These are phyloP conservation scores for Leucania comma DNA, from an alignment of 2,888 invertebrate species.

Conservation along the genomic window DNA sequence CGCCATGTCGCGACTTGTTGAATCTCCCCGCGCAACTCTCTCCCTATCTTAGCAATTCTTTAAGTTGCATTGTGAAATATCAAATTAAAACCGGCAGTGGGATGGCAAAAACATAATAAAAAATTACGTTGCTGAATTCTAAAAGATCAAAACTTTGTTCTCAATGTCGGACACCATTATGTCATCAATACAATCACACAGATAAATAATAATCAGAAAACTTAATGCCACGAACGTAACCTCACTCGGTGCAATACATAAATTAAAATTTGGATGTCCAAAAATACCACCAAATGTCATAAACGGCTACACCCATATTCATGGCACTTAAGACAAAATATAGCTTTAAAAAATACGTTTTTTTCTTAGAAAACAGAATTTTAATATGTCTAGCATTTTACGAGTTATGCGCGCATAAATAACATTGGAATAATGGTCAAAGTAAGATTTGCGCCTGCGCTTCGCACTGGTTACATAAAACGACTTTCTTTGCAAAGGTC, in stretches of 20 bases:
- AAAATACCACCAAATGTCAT: constrained; percentile 12
- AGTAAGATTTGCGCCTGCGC: constrained; percentile 35
- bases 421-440: constrained; percentile 16
- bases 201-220: constrained; percentile 26
- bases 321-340: background rate
- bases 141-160: constrained; percentile 7
- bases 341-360: background rate
- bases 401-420: constrained; percentile 17
- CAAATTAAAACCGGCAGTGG: too few relatives aligned
- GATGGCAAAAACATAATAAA: background rate
- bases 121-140: constrained; percentile 15
- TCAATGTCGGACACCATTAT: constrained; percentile 32
- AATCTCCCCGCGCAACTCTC: too few relatives aligned
- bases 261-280: constrained; percentile 20
- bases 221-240: constrained; percentile 20
- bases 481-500: constrained; percentile 65
- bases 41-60: too few relatives aligned
- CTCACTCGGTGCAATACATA: constrained; percentile 23
- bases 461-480: constrained; percentile 53
- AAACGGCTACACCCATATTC: background rate
- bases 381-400: constrained; percentile 16
- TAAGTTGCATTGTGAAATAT: too few relatives aligned
- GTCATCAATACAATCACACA: constrained; percentile 36
- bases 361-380: constrained; percentile 5
- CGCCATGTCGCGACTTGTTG: too few relatives aligned